phyloP scores from a whole-genome alignment of 2,113 vertebrate species.

The Engystomops pustulosus region DNA sequence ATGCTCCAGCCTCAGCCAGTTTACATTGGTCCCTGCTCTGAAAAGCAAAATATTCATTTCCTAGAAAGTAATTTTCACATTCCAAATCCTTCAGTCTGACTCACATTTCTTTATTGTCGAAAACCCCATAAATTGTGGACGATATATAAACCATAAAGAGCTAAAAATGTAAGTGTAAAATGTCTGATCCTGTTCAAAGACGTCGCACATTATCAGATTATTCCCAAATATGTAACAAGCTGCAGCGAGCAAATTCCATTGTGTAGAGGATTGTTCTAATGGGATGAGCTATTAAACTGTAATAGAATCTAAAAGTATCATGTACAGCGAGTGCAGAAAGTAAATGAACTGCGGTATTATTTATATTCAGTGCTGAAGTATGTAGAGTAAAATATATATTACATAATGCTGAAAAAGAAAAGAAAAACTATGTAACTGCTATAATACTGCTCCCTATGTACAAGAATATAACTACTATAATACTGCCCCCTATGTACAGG shows the following conservation, averaged over 20 bases:
- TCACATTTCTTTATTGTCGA: neutral
- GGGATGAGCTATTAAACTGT: neutral
- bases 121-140: neutral
- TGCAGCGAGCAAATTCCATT: neutral
- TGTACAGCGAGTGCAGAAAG: too few relatives aligned
- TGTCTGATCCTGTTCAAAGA: neutral
- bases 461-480: too few relatives aligned
- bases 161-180: slow-evolving; percentile 21
- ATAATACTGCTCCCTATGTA: too few relatives aligned
- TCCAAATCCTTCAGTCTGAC: neutral
- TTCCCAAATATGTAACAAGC: neutral
- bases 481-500: neutral
- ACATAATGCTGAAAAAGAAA: too few relatives aligned
- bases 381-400: too few relatives aligned
- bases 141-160: neutral
- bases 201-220: neutral
- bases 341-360: too few relatives aligned
- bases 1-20: neutral
- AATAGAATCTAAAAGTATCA: neutral
- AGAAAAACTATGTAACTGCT: too few relatives aligned
- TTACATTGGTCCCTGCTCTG: neutral
- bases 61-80: slow-evolving; percentile 4
- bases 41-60: slow-evolving; percentile 20
- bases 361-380: too few relatives aligned
- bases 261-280: neutral